Evolutionary conservation across 2,113 vertebrate genomes (phyloP).

Genomic region (Platichthys stellatus): DNA sequence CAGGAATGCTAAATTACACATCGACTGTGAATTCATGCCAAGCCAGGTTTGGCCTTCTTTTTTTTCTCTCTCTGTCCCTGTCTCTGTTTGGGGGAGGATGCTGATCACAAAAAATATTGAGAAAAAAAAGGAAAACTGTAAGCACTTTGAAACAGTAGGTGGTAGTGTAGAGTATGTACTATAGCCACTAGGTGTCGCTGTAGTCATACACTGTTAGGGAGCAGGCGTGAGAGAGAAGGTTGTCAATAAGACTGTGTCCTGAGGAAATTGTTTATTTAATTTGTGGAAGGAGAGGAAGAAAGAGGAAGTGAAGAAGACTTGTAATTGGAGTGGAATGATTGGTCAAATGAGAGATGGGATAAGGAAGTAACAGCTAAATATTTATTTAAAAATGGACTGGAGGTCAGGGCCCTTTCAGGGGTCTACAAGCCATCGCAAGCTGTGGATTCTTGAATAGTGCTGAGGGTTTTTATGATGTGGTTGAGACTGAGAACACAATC

Average conservation of each 20-base stretch:
- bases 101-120: slow-evolving; percentile 30
- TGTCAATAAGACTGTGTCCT: slow-evolving; percentile 32
- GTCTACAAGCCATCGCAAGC: neutral
- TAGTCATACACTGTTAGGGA: slow-evolving; percentile 56
- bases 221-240: slow-evolving; percentile 34
- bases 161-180: slow-evolving; percentile 42
- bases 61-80: slow-evolving; percentile 50
- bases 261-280: slow-evolving; percentile 45
- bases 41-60: slow-evolving; percentile 8
- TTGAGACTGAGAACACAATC: slow-evolving; percentile 24
- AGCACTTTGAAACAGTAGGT: slow-evolving; percentile 74
- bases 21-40: slow-evolving; percentile 69
- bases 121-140: slow-evolving; percentile 56
- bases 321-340: slow-evolving; percentile 37
- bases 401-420: neutral
- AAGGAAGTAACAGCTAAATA: slow-evolving; percentile 47
- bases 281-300: slow-evolving; percentile 33
- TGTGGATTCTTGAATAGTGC: slow-evolving; percentile 14
- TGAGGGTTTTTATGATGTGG: slow-evolving; percentile 17
- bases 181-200: slow-evolving; percentile 76
- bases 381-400: slow-evolving; percentile 13
- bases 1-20: slow-evolving; percentile 70
- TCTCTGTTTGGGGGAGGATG: slow-evolving; percentile 42
- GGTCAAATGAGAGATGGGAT: slow-evolving; percentile 47
- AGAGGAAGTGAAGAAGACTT: slow-evolving; percentile 70